phyloP scores from a whole-genome alignment of 2,888 invertebrate species.

The Metallyticus violacea region DNA sequence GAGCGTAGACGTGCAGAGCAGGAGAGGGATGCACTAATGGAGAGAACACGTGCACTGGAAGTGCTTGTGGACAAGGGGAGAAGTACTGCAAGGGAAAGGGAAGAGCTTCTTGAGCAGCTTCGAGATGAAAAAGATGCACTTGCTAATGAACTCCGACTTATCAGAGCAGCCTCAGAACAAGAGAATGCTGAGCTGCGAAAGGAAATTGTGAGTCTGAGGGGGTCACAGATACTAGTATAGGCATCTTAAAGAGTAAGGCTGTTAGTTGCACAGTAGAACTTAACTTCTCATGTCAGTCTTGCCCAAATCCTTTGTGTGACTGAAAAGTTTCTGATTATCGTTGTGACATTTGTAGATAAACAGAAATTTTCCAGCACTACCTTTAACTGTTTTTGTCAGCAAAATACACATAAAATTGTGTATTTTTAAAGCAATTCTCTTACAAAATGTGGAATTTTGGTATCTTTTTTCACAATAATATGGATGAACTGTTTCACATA shows the following conservation, averaged over 20 bases:
- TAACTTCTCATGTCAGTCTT: not conserved
- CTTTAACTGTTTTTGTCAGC: too few species aligned
- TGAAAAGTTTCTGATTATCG: too few species aligned
- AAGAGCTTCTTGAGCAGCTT: conserved; percentile 68
- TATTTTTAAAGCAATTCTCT: too few species aligned
- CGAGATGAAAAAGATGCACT: conserved; percentile 72
- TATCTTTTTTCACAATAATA: too few species aligned
- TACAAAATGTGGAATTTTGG: too few species aligned
- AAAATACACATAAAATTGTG: too few species aligned
- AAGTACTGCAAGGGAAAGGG: conserved; percentile 64
- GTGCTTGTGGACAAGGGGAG: conserved; percentile 64
- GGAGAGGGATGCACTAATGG: conserved; percentile 63
- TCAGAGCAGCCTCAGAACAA: not conserved
- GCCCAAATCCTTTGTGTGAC: not conserved
- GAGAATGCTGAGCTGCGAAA: conserved; percentile 47
- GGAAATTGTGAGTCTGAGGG: conserved; percentile 47
- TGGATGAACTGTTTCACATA: too few species aligned
- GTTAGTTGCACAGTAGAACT: too few species aligned
- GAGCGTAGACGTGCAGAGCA: conserved; percentile 72
- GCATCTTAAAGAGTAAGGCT: too few species aligned
- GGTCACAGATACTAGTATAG: not conserved
- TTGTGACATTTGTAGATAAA: too few species aligned
- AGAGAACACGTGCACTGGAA: conserved; percentile 61
- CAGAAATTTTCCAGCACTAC: too few species aligned
- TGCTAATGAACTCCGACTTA: conserved; percentile 58